Conservation (phyloP, 2,797 vertebrate genomes). For the Otolemur crassicaudatus region DNA sequence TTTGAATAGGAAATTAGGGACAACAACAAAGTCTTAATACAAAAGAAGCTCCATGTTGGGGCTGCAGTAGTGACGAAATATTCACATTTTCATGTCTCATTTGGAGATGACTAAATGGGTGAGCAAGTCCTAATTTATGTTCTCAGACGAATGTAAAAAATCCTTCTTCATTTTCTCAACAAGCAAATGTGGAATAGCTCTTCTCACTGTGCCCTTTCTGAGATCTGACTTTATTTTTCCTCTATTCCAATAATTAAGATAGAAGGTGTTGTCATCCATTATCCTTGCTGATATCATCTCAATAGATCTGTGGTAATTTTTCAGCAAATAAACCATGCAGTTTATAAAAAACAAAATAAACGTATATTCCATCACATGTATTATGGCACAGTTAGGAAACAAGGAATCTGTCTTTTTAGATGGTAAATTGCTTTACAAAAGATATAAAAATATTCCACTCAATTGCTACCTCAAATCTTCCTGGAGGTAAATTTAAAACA, state of each 20-base stretch:
- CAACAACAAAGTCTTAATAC: not conserved
- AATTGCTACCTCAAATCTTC: conserved; percentile 70
- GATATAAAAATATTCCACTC: conserved; percentile 69
- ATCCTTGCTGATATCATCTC: conserved; percentile 67
- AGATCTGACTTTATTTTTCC: conserved; percentile 67
- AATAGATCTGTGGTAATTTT: conserved; percentile 68
- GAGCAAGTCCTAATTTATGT: conserved; percentile 73
- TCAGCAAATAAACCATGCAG: conserved; percentile 64
- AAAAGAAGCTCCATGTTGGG: not conserved
- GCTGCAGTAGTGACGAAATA: not conserved
- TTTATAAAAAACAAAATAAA: conserved; percentile 80
- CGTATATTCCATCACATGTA: conserved; percentile 75
- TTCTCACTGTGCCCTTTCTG: conserved; percentile 56
- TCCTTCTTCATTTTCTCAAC: conserved; percentile 66
- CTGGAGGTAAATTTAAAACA: conserved; percentile 65
- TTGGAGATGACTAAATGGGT: conserved; percentile 57
- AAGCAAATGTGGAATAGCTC: conserved; percentile 78
- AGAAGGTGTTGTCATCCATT: conserved; percentile 75
- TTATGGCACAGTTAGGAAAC: conserved; percentile 74
- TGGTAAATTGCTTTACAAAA: conserved; percentile 63
- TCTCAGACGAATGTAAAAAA: conserved; percentile 70
- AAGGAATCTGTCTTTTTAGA: conserved; percentile 67
- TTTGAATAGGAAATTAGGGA: conserved; percentile 29
- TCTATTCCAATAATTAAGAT: conserved; percentile 72
- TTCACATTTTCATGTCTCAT: not conserved